These are phyloP conservation scores for Magallana ariakensis DNA, from an alignment of 1,140 invertebrate genomes.

Conservation along the genomic window DNA sequence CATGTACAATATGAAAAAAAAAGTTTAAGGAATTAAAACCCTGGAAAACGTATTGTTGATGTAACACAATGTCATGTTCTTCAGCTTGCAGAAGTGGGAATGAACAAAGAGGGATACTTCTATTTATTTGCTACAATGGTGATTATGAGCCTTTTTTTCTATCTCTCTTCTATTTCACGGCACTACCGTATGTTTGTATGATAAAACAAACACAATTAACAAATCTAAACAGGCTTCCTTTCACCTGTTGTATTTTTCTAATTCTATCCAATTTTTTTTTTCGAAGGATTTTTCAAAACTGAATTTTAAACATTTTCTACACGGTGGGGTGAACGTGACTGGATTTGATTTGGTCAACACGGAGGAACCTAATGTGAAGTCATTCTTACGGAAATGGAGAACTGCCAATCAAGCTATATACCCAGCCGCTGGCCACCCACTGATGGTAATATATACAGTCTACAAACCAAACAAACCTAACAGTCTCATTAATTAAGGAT, in stretches of 20 bases:
- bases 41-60: no score
- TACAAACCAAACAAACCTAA: no score
- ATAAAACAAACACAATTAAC: not conserved
- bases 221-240: no score
- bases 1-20: no score
- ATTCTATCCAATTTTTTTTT: not conserved
- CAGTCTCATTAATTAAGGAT: no score
- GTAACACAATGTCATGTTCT: conserved; percentile 10
- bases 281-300: conserved; percentile 74
- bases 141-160: no score
- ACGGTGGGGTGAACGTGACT: conserved; percentile 80
- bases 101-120: conserved; percentile 74
- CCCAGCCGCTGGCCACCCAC: conserved; percentile 37
- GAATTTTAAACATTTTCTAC: conserved; percentile 77
- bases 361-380: conserved; percentile 39
- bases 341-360: conserved; percentile 77
- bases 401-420: conserved; percentile 48
- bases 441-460: conserved; percentile 45
- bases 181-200: no score
- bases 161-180: no score
- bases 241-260: no score
- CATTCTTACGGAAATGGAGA: conserved; percentile 49
- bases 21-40: no score
- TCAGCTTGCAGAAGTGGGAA: conserved; percentile 72
- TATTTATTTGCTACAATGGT: conserved; percentile 70